These are phyloP conservation scores for Neomonachus schauinslandi DNA, from an alignment of 2,113 vertebrate genomes.

Conservation along the genomic window DNA sequence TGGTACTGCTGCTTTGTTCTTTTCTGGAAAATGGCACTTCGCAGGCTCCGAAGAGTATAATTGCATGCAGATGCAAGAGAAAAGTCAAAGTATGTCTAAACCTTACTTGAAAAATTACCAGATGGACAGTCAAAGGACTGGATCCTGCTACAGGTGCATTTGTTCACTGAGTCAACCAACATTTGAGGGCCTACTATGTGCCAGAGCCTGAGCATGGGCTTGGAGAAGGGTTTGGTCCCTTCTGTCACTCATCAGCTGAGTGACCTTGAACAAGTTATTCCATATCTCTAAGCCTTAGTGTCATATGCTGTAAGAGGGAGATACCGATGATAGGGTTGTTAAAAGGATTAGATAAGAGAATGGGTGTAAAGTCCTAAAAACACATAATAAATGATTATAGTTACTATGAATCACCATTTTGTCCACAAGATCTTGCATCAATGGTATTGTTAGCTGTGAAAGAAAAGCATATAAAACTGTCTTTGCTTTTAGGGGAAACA, in stretches of 20 bases:
- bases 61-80: not conserved
- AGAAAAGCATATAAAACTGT: not conserved
- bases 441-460: not conserved
- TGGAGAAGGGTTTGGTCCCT: not conserved
- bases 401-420: not conserved
- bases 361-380: not conserved
- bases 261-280: not conserved
- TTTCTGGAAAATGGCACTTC: constrained; percentile 5
- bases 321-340: not conserved
- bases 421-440: not conserved
- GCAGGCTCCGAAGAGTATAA: not conserved
- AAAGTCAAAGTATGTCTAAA: not conserved
- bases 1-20: not conserved
- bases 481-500: not conserved
- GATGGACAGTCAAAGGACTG: not conserved
- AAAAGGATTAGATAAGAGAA: not conserved
- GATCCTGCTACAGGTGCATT: not conserved
- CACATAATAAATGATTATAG: not conserved
- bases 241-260: not conserved
- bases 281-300: not conserved
- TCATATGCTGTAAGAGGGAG: not conserved
- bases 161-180: not conserved
- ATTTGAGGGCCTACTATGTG: not conserved
- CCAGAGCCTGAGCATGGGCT: not conserved
- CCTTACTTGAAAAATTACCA: not conserved